A percentile compares a stretch with the other conserved stretches of the same genome.
phyloP scores from a whole-genome alignment of 2,888 invertebrate species.

The Cataglyphis cursor region DNA sequence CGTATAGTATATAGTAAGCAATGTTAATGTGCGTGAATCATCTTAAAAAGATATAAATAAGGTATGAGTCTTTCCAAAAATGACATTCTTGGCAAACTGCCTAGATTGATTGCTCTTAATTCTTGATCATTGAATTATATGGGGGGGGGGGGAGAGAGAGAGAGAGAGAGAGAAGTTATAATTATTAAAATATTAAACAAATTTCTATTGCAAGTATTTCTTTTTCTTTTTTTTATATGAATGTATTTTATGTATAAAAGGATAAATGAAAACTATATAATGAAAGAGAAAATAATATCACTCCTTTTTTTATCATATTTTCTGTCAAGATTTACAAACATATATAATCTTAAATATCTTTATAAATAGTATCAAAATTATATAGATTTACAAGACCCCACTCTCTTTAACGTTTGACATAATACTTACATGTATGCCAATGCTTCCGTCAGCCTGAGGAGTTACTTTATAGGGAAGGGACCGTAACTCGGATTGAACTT shows the following conservation, averaged over 20 bases:
- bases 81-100: constrained; percentile 70
- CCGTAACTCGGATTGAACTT: constrained; percentile 94
- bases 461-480: constrained; percentile 93
- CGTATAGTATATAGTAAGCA: background rate
- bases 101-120: constrained; percentile 64
- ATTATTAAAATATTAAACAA: constrained; percentile 8
- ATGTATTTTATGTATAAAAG: background rate
- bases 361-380: background rate
- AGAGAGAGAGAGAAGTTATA: background rate
- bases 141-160: too few species aligned
- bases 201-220: background rate
- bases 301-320: background rate
- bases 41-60: constrained; percentile 78
- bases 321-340: background rate
- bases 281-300: background rate
- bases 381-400: background rate
- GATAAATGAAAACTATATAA: background rate
- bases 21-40: constrained; percentile 58
- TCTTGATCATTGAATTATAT: constrained; percentile 45
- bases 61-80: constrained; percentile 64
- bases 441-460: constrained; percentile 92
- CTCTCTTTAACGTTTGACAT: background rate
- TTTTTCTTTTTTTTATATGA: background rate
- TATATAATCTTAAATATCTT: background rate
- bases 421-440: constrained; percentile 93